Percentiles rank a stretch among this genome's conserved stretches.
Conservation (phyloP, 1,140 invertebrate genomes). For the Asobara japonica region DNA sequence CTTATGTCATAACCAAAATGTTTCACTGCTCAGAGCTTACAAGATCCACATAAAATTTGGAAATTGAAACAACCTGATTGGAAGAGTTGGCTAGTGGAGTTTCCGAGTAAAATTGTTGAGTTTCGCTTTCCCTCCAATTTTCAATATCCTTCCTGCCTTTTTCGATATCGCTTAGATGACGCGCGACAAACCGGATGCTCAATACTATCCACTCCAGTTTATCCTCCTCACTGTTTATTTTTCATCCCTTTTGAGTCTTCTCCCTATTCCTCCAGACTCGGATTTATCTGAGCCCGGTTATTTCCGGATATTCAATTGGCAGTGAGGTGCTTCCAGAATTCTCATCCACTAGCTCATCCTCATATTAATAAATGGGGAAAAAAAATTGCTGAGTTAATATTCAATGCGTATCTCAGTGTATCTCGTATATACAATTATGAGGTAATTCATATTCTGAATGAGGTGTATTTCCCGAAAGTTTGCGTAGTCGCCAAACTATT, state of each 20-base stretch:
- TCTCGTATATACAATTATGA: too few species aligned
- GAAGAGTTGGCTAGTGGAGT: background rate
- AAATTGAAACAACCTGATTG: too few species aligned
- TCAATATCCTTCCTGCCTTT: slow-evolving; percentile 10
- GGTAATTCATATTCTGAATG: too few species aligned
- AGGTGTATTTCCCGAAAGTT: too few species aligned
- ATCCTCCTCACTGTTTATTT: slow-evolving; percentile 1
- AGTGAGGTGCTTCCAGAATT: background rate
- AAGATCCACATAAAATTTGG: too few species aligned
- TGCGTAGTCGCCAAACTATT: too few species aligned
- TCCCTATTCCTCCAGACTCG: background rate
- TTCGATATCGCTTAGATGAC: background rate
- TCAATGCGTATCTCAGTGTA: too few species aligned
- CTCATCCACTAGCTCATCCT: background rate
- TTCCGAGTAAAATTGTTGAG: background rate
- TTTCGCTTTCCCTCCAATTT: slow-evolving; percentile 1
- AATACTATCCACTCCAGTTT: background rate
- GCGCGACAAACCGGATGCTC: slow-evolving; percentile 3
- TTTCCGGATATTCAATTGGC: background rate
- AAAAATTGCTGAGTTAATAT: too few species aligned
- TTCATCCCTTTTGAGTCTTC: background rate
- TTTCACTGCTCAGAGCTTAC: too few species aligned
- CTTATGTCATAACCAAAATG: too few species aligned
- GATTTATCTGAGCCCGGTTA: background rate
- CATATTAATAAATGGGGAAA: background rate